Conservation (phyloP, 2,113 vertebrate species). For the Pithys albifrons region DNA sequence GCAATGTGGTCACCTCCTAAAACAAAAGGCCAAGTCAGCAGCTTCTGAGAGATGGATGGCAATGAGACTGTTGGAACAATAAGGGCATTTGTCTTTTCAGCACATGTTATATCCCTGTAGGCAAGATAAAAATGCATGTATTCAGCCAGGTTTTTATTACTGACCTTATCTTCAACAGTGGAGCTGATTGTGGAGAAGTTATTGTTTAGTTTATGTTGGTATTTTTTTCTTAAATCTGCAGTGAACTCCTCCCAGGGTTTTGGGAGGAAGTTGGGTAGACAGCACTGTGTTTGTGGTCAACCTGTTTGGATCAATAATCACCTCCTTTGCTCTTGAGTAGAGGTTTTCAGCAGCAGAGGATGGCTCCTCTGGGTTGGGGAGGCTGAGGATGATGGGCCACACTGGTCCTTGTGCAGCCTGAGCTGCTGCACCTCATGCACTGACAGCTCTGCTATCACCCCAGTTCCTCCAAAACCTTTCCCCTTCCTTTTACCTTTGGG, state of each 20-base stretch:
- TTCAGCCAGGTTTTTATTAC: slow-evolving; percentile 60
- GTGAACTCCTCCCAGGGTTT: not conserved
- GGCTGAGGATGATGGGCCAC: not conserved
- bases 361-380: not conserved
- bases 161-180: slow-evolving; percentile 49
- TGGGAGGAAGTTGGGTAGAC: not conserved
- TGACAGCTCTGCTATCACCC: not conserved
- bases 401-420: accelerated
- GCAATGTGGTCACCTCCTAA: slow-evolving; percentile 31
- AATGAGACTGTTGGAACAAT: not conserved
- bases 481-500: not conserved
- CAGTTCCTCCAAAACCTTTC: not conserved
- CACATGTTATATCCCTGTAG: slow-evolving; percentile 34
- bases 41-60: slow-evolving; percentile 34
- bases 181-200: not conserved
- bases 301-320: not conserved
- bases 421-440: not conserved
- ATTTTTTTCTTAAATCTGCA: not conserved
- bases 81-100: slow-evolving; percentile 47
- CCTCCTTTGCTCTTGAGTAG: not conserved
- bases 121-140: slow-evolving; percentile 47
- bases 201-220: not conserved
- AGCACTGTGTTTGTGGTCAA: not conserved
- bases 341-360: not conserved
- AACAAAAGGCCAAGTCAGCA: slow-evolving; percentile 64